These are phyloP conservation scores for Noctua pronuba DNA, from an alignment of 2,888 invertebrate genomes.

Conservation along the genomic window DNA sequence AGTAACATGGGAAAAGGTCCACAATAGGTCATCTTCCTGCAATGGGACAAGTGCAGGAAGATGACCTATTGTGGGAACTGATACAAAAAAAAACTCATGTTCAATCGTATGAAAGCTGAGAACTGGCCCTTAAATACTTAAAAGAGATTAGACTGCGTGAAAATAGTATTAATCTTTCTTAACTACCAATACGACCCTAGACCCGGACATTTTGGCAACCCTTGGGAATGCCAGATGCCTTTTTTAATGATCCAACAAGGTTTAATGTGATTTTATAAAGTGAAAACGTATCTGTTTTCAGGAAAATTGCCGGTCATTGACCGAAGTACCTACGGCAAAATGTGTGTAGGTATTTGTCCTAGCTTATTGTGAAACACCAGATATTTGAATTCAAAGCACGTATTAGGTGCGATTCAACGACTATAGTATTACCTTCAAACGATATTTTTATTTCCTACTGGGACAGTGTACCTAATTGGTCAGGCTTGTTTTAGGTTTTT, in stretches of 20 bases:
- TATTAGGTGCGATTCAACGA: neutral
- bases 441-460: neutral
- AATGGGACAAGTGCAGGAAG: too few species aligned
- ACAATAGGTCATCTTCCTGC: too few species aligned
- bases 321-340: neutral
- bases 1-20: too few species aligned
- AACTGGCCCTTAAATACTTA: neutral
- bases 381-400: neutral
- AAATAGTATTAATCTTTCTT: conserved; percentile 31
- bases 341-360: neutral
- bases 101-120: neutral
- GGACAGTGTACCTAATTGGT: neutral
- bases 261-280: conserved; percentile 41
- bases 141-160: neutral
- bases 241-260: conserved; percentile 35
- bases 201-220: conserved; percentile 24
- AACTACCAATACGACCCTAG: conserved; percentile 10
- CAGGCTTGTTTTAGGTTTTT: neutral
- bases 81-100: neutral
- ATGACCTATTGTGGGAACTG: too few species aligned
- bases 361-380: neutral
- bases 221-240: conserved; percentile 33
- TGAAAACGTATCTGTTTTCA: conserved; percentile 35
- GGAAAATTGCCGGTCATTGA: conserved; percentile 40
- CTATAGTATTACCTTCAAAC: neutral